Conservation (phyloP, 53 echinoderm and acorn worm species). For the Paracentrotus lividus region DNA sequence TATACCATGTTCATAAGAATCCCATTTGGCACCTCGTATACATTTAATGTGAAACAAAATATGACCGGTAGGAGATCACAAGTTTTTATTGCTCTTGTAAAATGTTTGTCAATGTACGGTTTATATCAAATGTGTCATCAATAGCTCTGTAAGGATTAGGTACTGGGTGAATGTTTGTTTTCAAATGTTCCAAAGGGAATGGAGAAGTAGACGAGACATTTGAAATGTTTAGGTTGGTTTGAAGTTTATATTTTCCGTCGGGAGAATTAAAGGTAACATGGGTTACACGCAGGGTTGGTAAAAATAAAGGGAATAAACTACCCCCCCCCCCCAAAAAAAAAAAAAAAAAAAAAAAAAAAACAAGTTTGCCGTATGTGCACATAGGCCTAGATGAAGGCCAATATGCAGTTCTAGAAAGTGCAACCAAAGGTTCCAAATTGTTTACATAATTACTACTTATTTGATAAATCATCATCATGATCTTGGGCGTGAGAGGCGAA, state of each 20-base stretch:
- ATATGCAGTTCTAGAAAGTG: neutral
- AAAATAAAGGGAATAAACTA: neutral
- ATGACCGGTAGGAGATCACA: constrained; percentile 30
- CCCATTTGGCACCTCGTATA: neutral
- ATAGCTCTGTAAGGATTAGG: constrained; percentile 55
- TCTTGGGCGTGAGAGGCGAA: too few species aligned
- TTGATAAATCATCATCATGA: too few species aligned
- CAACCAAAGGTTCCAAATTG: neutral
- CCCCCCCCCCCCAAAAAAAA: too few species aligned
- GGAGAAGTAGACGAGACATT: neutral
- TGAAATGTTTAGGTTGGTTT: constrained; percentile 58
- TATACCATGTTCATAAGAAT: constrained; percentile 48
- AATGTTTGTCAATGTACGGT: constrained; percentile 38
- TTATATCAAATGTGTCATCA: constrained; percentile 63
- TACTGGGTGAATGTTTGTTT: constrained; percentile 23
- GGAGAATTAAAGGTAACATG: constrained; percentile 16
- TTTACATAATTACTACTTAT: neutral
- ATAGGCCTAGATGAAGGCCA: neutral
- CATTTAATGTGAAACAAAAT: constrained; percentile 48
- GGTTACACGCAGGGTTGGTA: neutral
- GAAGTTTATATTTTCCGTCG: neutral
- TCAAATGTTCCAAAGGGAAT: constrained; percentile 36
- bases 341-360: too few species aligned
- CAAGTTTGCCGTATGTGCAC: neutral
- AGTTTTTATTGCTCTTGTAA: constrained; percentile 38